Base-by-base conservation (phyloP, 2,113 vertebrate species). In the Colinus virginianus region DNA sequence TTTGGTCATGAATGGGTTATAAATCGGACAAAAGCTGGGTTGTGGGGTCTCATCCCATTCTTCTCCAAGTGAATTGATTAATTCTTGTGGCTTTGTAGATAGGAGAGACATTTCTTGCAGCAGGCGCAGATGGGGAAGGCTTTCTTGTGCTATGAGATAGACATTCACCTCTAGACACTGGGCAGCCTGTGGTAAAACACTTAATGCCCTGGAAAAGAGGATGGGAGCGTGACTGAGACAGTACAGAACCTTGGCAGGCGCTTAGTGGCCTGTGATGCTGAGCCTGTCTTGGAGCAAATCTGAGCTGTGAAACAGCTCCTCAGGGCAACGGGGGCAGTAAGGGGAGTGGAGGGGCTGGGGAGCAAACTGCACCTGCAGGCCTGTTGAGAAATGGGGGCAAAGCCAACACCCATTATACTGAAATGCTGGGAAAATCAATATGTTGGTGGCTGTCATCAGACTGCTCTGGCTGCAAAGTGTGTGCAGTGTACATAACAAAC, bases 1-100 rank as follows among this genome's bases (percentile, higher is more conserved):
- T 92, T 78, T 74, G 85, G 85, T 49, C 69, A 42, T 94, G 94
- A 96, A 94, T 88, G 67, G 38, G 74, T 94, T 96, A 90, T 83
- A 94, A 93, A 75, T 88, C 9, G 17, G 75, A 95, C 91, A 95
- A 87, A 88, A 91, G 90, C 61, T 25, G 84, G n/a, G 80, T 88
- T 96, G 95, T 95, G 58, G 74, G 64, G 53, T 92, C 83, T 90
- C 0, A 0, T 56, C 11, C 15, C 79, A 92, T 96, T 94, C 68
- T 91, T 84, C 36, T 81, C 12, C 4, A 40, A 91, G 84, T 95
- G 90, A 96, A 96, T 95, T 64, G 82, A 40, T 76, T 90, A 69
- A 96, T 96, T 96, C 87, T 95, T 91, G 88, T 1, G 30, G 11
- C 12, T 83, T 64, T 75, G 66, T 48, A 78, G 72, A 87, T 88